phyloP scores from a whole-genome alignment of 2,113 vertebrate genomes.

The Chrysochloris asiatica region DNA sequence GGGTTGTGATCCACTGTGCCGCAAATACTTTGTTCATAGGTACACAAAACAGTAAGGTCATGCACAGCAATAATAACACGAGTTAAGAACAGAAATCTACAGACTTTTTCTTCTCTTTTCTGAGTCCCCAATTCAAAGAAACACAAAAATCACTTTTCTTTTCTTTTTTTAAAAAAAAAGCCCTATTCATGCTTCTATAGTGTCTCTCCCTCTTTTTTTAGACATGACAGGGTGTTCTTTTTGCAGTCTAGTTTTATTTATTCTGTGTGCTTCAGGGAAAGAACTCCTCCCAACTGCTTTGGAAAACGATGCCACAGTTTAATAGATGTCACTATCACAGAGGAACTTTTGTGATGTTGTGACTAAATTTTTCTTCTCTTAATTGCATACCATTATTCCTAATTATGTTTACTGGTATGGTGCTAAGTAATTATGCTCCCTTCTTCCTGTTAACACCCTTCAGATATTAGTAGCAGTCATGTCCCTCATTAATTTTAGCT shows the following conservation, averaged over 20 bases:
- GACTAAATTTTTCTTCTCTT: conserved; percentile 76
- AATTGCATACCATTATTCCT: conserved; percentile 76
- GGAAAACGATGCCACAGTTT: conserved; percentile 26
- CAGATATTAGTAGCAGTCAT: conserved; percentile 68
- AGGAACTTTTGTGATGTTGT: conserved; percentile 63
- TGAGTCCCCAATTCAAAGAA: not conserved
- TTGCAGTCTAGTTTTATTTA: conserved; percentile 25
- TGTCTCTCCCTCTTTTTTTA: not conserved
- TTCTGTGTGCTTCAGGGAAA: conserved; percentile 17
- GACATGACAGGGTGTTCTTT: conserved; percentile 39
- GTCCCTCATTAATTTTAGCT: conserved; percentile 73
- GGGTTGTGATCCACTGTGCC: not conserved
- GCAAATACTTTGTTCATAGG: not conserved
- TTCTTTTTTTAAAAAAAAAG: too few species aligned
- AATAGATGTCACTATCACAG: conserved; percentile 62
- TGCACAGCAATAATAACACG: not conserved
- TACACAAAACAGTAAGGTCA: not conserved
- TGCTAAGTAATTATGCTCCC: conserved; percentile 69
- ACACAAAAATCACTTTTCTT: conserved; percentile 1
- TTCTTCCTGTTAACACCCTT: conserved; percentile 75
- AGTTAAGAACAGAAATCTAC: not conserved
- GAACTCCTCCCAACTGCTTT: conserved; percentile 34
- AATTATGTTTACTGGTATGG: conserved; percentile 75
- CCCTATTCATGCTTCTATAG: not conserved
- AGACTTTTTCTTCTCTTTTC: not conserved